Percentiles rank a stretch among this genome's conserved stretches.
These are phyloP conservation scores for Grammomys dolichurus DNA, from an alignment of 2,113 vertebrate genomes.

Conservation along the genomic window DNA sequence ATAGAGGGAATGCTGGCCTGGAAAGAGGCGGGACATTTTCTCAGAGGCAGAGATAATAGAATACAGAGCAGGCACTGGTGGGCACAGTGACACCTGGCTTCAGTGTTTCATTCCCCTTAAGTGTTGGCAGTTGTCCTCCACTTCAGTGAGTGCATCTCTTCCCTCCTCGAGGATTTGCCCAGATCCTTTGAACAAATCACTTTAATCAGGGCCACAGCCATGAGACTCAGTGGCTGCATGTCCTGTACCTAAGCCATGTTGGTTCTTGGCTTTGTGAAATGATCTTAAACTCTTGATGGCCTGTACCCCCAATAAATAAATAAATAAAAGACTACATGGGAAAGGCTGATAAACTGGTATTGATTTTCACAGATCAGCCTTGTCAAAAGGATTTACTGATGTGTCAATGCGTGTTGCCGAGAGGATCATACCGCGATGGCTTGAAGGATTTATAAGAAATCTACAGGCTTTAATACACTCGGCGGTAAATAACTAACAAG, in stretches of 20 bases:
- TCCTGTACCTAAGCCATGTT: conserved; percentile 85
- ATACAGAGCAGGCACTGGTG: rapidly evolving
- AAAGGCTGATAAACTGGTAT: conserved; percentile 93
- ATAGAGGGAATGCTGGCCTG: too few species aligned
- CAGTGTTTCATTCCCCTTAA: not conserved
- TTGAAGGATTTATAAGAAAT: conserved; percentile 93
- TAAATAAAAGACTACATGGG: conserved; percentile 84
- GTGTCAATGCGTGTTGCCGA: conserved; percentile 89
- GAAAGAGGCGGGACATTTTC: not conserved
- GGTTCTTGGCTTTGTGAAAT: conserved; percentile 85
- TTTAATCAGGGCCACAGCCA: conserved; percentile 80
- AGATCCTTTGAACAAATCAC: conserved; percentile 73
- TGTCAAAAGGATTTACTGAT: conserved; percentile 96
- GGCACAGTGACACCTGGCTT: not conserved
- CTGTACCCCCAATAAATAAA: conserved; percentile 66
- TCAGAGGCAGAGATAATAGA: not conserved
- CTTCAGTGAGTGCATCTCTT: not conserved
- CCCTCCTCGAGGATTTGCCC: conserved; percentile 65
- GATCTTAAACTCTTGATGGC: conserved; percentile 87
- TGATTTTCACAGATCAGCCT: conserved; percentile 94
- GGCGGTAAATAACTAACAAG: conserved; percentile 92
- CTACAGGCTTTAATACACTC: conserved; percentile 91
- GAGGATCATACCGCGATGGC: conserved; percentile 88
- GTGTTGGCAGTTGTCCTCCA: not conserved
- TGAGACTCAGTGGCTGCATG: conserved; percentile 67